Evolutionary conservation across 2,113 vertebrate species (phyloP).

Genomic region (Myodes glareolus): DNA sequence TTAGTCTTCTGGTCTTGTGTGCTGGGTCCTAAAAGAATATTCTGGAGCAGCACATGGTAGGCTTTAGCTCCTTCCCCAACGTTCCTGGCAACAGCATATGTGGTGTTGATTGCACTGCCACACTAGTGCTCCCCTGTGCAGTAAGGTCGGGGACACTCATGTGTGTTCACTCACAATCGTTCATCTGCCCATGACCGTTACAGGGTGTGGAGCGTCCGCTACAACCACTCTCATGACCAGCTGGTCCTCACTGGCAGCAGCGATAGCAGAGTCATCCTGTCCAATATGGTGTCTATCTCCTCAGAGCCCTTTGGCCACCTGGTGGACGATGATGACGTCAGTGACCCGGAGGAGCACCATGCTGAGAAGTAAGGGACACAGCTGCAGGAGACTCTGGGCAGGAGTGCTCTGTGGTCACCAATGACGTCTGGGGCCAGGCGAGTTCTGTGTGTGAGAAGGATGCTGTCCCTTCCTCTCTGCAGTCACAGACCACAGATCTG

Average conservation of each 20-base stretch:
- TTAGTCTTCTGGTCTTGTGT: not conserved
- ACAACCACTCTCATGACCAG: constrained; percentile 99
- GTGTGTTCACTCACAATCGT: not conserved
- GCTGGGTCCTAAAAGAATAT: not conserved
- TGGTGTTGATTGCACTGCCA: fast-evolving
- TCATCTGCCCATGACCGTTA: not conserved
- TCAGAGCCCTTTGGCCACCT: constrained; percentile 98
- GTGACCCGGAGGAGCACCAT: constrained; percentile 94
- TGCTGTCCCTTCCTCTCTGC: not conserved
- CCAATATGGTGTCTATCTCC: constrained; percentile 99
- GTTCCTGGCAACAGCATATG: fast-evolving
- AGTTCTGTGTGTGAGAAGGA: not conserved
- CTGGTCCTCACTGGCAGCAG: constrained; percentile 98
- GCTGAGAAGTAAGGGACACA: constrained; percentile 91
- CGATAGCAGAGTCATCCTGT: constrained; percentile 98
- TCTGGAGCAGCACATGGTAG: not conserved
- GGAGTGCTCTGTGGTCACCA: not conserved
- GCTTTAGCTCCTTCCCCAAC: no score
- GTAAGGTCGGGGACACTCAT: not conserved
- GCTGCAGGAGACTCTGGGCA: not conserved
- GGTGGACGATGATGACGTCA: constrained; percentile 97
- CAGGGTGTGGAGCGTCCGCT: constrained; percentile 98
- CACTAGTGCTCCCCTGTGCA: fast-evolving
- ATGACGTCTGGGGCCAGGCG: constrained; percentile 27
- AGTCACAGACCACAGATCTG: not conserved